Base-by-base conservation (phyloP, 2,797 vertebrate genomes). In the Falco berigora region DNA sequence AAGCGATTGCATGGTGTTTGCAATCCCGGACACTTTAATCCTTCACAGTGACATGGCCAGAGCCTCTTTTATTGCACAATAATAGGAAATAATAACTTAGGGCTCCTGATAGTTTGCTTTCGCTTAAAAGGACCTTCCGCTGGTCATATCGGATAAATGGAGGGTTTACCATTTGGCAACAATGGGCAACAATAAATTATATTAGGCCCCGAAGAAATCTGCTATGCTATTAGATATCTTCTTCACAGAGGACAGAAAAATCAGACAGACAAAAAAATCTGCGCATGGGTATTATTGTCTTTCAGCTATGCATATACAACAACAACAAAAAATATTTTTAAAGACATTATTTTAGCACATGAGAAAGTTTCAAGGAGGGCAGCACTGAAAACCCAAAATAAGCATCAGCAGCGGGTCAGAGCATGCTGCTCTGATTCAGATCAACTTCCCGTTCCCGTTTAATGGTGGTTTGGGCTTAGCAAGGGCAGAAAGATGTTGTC, bases 41-140 rank as follows among this genome's bases (percentile, higher is more conserved):
- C 76, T 64, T 78, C 69, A 5, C 44, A 3, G 30, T 30, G 93
- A 64, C 72, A 86, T 5, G 68, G 40, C 52, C 87, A 69, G 46
- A 73, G 59, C 78, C 68, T 83, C 82, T 91, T 86, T 64, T 38
- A 40, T 92, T 81, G 91, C 84, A 96, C 92, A 96, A 94, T 88
- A n/a, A 94, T 94, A 96, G 90, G 93, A 96, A 96, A 95, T 91
- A 91, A 90, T 94, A 91, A 92, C 58, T 93, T 71, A 90, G 21
- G 56, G 40, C 50, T 71, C 34, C 46, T 84, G 58, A 93, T 93
- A 77, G 91, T 85, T 89, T n/a, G 68, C 79, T 92, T 91, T 96
- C 50, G 4, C 83, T 68, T 76, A 25, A 80, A 88, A 86, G 86
- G 62, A 36, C 76, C 32, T 88, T 92, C 82, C 49, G 56, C 36